Evolutionary conservation across 2,888 invertebrate genomes (phyloP), one percentile per base, ranked within the genome.

Genomic region (Lithophane socia): DNA sequence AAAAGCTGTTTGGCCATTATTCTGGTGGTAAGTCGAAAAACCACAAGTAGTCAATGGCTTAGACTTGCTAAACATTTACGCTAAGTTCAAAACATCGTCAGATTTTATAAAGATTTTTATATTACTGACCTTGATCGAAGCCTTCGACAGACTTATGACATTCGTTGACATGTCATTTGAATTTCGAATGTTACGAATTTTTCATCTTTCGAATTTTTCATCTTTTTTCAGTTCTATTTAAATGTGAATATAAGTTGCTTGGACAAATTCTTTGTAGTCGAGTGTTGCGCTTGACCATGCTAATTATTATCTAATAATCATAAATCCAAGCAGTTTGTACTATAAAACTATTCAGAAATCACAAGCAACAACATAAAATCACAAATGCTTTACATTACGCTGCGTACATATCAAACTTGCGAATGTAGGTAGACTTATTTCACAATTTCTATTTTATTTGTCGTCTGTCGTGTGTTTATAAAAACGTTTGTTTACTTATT

Each of bases 21-120:
- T 94, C 88, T 95, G 95, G 95, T 94, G 96, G 96, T 96, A 95
- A 96, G 96, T 96, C 88, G 87, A 90, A 79, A 85, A 82, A 81
- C 86, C 86, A 85, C 85, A 60, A 82, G 88, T 88, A 89, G 86
- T 84, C 82, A 84, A 80, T 83, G 86, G 87, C 81, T 86, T 84
- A 81, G 82, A 77, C 74, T 84, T 72, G 87, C 88, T 85, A 86
- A 87, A 88, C 70, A 79, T 86, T 83, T 77, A 54, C 77, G 85
- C 87, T 82, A 83, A 83, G 78, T 84, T 80, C 73, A 60, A 84
- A 81, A 87, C 87, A 88, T 82, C 58, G 71, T 73, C 75, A 60
- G 12, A 56, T 60, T 52, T 64, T 58, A 71, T 56, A 65, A 72
- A 52, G 8, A 67, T 52, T 49, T 54, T 29, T 47, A 44, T 37